Evolutionary conservation across 2,888 invertebrate species (phyloP), one percentile per base, ranked within the genome.

Genomic region (Diogma glabrata): DNA sequence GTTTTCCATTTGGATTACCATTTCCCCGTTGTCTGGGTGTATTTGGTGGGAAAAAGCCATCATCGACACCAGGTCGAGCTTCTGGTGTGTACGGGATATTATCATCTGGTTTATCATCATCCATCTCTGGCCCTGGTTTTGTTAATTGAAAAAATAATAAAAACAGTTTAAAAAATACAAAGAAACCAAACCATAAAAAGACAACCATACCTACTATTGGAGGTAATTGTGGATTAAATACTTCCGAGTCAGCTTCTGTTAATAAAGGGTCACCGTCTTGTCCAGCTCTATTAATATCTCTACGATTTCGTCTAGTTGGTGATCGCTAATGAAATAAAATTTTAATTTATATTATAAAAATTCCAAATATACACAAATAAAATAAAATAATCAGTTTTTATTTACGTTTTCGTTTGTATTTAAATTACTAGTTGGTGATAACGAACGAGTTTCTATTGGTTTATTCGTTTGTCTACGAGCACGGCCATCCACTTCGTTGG

Each of bases 41-140:
- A 52, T 20, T 19, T 2, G 30, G 23, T 20, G 62, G 55, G 12
- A 78, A 69, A 7, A 84, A 72, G 0, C 81, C 82, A 61, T 83
- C 83, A 55, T 84, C 83, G 45, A 82, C 75, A 23, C 82, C 82
- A 17, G 75, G 74, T 58, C 70, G 70, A 1, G 72, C 70, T 5
- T 64, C 65, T 22, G 69, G 66, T 23, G 67, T 63, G 47, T 64
- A 64, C 9, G 70, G 66, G 46, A 65, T 63, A 17, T 66, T 60
- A 26, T 62, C 70, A 33, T 63, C 63, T 6, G 71, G 71, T 0
- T 52, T 56, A 9, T 72, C 73, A 40, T 77, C 64, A 52, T 81
- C 79, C 38, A 75, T 66, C 61, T 80, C 80, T 7, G 77, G 72
- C 16, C 72, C 74, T 75, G 40, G 47, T 54, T 36, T 17, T 24